Conservation (phyloP, 2,888 invertebrate genomes). For the Smittia aterrima region DNA sequence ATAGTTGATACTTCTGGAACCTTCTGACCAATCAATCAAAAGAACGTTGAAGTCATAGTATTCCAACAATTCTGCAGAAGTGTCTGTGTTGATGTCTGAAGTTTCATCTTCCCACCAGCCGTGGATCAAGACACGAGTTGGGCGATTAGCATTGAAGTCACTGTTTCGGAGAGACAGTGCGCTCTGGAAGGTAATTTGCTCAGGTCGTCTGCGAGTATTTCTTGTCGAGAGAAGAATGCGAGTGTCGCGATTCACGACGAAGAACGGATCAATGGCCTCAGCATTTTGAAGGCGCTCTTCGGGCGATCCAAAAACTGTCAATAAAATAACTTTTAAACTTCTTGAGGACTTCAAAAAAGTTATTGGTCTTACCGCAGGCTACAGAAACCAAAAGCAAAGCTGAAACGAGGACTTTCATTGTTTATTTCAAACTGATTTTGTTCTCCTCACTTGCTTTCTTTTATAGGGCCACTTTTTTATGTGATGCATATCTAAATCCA, state of each 20-base stretch:
- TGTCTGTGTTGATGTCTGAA: conserved; percentile 9
- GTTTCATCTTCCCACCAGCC: conserved; percentile 33
- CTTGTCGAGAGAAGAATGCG: neutral
- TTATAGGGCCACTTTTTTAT: too few species aligned
- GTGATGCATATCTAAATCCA: too few species aligned
- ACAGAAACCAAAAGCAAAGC: too few species aligned
- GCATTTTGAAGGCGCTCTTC: neutral
- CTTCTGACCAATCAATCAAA: conserved; percentile 50
- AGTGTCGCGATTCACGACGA: conserved; percentile 12
- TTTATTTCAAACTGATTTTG: too few species aligned
- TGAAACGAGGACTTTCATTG: too few species aligned
- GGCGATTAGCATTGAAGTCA: neutral
- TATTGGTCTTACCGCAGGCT: too few species aligned
- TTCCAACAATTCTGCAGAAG: conserved; percentile 1
- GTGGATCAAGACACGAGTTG: conserved; percentile 10
- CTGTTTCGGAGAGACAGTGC: neutral
- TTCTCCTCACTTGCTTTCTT: too few species aligned
- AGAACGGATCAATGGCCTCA: conserved; percentile 10
- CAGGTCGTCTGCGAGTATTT: neutral
- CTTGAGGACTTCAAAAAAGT: neutral
- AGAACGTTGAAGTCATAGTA: conserved; percentile 42
- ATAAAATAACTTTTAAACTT: conserved; percentile 6
- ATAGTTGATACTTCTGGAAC: conserved; percentile 49
- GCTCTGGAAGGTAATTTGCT: neutral
- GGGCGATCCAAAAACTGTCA: neutral